phyloP scores from a whole-genome alignment of 2,797 vertebrate species.

The Dicrostonyx torquatus region DNA sequence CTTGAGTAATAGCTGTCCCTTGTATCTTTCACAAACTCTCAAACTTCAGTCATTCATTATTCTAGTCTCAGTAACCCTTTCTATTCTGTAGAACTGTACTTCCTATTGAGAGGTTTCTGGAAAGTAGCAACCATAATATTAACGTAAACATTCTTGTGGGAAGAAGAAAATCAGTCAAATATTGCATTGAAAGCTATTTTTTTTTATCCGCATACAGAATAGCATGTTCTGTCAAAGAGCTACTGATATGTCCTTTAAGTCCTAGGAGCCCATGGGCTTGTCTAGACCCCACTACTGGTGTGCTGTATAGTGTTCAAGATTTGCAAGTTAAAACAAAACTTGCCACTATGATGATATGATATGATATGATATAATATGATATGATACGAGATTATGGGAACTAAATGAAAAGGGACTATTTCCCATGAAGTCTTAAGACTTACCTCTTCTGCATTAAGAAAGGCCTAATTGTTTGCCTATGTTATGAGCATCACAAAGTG shows the following conservation, averaged over 20 bases:
- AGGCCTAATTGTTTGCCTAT: background rate
- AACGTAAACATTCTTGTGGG: background rate
- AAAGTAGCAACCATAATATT: background rate
- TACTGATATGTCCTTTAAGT: background rate
- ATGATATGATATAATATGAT: background rate
- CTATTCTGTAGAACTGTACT: background rate
- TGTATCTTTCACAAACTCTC: background rate
- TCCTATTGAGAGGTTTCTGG: background rate
- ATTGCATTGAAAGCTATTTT: background rate
- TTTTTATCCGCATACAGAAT: fast-evolving
- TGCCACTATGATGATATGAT: background rate
- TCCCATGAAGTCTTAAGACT: background rate
- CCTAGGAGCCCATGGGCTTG: background rate
- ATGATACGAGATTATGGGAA: background rate
- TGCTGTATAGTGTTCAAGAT: background rate
- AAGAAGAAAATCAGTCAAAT: background rate
- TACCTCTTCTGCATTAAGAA: background rate
- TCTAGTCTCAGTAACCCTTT: background rate
- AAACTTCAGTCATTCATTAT: background rate
- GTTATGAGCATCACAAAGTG: background rate
- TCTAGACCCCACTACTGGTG: background rate
- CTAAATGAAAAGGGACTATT: background rate
- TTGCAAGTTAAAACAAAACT: background rate
- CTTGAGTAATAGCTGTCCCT: background rate
- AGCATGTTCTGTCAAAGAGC: fast-evolving